phyloP scores from a whole-genome alignment of 2,888 invertebrate species.

The Lasioglossum morio region DNA sequence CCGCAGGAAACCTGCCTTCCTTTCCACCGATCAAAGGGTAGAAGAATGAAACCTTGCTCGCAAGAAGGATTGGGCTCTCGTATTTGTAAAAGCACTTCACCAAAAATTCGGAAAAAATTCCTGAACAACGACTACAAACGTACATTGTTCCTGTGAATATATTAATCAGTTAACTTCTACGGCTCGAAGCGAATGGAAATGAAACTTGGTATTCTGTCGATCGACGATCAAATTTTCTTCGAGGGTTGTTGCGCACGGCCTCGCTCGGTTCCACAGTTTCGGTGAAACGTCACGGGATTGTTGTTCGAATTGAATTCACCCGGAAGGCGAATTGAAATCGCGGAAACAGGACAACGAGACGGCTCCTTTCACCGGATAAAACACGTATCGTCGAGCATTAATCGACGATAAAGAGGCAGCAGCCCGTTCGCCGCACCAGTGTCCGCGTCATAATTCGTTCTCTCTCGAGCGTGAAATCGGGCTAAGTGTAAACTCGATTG shows the following conservation, averaged over 20 bases:
- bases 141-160: background rate
- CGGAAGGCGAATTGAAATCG: background rate
- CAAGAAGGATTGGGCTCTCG: no score
- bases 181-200: background rate
- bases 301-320: background rate
- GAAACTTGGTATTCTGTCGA: no score
- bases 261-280: background rate
- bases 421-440: slow-evolving; percentile 3
- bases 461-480: slow-evolving; percentile 15
- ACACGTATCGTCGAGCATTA: background rate
- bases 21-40: no score
- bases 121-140: background rate
- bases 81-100: background rate
- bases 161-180: background rate
- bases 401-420: slow-evolving; percentile 15
- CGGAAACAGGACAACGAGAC: background rate
- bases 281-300: background rate
- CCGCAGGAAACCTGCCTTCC: no score
- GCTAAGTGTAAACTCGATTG: slow-evolving; percentile 38
- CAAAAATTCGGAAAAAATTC: background rate
- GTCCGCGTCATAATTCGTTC: slow-evolving; percentile 23
- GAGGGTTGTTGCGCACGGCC: no score
- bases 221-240: no score
- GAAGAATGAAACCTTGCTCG: no score
- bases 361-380: background rate